phyloP scores from a whole-genome alignment of 2,888 invertebrate species.

The Chloroclystis v-ata region DNA sequence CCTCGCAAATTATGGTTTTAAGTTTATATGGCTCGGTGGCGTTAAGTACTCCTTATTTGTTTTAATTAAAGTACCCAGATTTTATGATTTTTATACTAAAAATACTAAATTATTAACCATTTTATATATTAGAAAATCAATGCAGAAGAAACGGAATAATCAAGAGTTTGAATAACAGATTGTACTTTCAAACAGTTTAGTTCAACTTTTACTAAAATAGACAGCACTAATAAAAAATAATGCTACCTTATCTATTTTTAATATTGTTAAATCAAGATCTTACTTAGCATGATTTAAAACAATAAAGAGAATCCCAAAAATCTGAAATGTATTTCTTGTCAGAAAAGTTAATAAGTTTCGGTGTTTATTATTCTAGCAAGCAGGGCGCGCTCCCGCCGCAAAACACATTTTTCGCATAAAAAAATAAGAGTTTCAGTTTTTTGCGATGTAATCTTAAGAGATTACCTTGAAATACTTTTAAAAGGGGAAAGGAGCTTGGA shows the following conservation, averaged over 20 bases:
- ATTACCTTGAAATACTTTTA: conserved; percentile 66
- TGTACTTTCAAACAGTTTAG: too few species aligned
- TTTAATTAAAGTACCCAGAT: neutral
- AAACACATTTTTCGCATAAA: conserved; percentile 63
- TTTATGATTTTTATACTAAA: too few species aligned
- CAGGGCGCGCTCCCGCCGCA: conserved; percentile 37
- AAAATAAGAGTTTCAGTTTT: conserved; percentile 66
- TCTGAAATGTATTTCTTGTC: conserved; percentile 41
- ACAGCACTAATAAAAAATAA: too few species aligned
- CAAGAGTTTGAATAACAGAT: too few species aligned
- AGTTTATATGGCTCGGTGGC: conserved; percentile 24
- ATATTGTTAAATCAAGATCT: too few species aligned
- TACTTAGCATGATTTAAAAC: too few species aligned
- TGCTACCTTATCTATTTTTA: too few species aligned
- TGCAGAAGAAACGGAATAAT: too few species aligned
- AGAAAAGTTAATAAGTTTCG: conserved; percentile 53
- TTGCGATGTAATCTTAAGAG: conserved; percentile 63
- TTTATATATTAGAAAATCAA: too few species aligned
- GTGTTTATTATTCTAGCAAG: conserved; percentile 55
- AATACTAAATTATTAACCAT: too few species aligned
- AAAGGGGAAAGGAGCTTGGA: conserved; percentile 41
- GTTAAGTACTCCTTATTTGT: neutral
- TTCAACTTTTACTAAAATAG: too few species aligned
- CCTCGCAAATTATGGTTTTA: conserved; percentile 20
- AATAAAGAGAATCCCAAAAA: conserved; percentile 25